phyloP scores from a whole-genome alignment of 2,113 vertebrate species.

The Taxidea taxus region DNA sequence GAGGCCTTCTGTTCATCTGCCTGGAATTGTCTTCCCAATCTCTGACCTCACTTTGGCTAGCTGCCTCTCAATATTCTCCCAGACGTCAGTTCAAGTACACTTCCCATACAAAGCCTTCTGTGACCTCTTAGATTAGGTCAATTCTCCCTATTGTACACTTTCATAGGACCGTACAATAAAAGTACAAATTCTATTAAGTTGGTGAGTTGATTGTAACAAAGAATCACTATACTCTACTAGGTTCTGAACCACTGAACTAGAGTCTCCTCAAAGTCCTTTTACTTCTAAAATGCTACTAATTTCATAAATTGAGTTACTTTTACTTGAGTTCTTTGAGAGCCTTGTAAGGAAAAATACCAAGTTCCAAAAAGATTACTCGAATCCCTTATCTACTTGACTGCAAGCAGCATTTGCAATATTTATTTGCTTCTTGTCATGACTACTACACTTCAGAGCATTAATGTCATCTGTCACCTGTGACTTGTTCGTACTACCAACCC shows the following conservation, averaged over 20 bases:
- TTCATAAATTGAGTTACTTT: not conserved
- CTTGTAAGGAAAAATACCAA: not conserved
- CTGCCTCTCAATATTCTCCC: not conserved
- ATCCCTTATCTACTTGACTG: not conserved
- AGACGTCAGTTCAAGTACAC: not conserved
- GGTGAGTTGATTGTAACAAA: not conserved
- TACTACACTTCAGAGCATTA: not conserved
- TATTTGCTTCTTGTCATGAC: not conserved
- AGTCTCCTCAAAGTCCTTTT: not conserved
- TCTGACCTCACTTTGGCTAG: not conserved
- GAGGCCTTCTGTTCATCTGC: not conserved
- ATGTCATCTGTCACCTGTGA: not conserved
- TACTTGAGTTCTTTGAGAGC: not conserved
- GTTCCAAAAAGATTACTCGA: not conserved
- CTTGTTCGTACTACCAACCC: not conserved
- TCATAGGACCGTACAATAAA: not conserved
- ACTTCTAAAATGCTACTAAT: not conserved
- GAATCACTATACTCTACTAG: not conserved
- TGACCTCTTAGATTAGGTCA: not conserved
- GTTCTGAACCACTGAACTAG: not conserved
- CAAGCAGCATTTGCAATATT: not conserved
- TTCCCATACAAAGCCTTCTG: not conserved
- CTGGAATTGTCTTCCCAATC: not conserved
- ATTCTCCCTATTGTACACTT: not conserved
- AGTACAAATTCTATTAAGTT: not conserved